Conservation (phyloP, 1,140 invertebrate genomes). For the Orius laevigatus region DNA sequence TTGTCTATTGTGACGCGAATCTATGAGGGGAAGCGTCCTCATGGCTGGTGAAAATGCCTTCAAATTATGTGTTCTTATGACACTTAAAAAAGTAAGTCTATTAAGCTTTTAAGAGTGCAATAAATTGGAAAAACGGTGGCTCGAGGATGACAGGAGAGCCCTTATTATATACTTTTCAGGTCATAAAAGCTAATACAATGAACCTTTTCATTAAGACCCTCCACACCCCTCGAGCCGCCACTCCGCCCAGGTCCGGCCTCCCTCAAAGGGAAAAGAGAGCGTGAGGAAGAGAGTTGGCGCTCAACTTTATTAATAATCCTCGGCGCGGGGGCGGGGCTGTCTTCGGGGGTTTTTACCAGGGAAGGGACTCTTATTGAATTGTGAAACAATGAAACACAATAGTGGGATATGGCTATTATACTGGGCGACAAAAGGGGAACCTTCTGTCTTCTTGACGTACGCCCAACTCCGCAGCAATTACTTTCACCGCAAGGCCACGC, state of each 20-base stretch:
- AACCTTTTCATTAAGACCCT: neutral
- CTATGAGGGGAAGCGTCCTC: too few relatives aligned
- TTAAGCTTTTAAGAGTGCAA: too few relatives aligned
- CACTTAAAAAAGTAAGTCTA: too few relatives aligned
- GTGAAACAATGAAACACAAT: slow-evolving; percentile 7
- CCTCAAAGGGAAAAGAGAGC: too few relatives aligned
- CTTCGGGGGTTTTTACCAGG: slow-evolving; percentile 5
- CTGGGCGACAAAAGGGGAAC: slow-evolving; percentile 1
- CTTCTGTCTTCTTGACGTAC: too few relatives aligned
- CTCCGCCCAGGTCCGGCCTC: neutral
- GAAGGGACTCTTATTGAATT: slow-evolving; percentile 5
- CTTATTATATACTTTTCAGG: slow-evolving; percentile 10
- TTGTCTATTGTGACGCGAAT: too few relatives aligned
- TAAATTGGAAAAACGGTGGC: too few relatives aligned
- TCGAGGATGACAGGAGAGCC: neutral
- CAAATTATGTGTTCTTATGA: too few relatives aligned
- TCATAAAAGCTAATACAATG: slow-evolving; percentile 10
- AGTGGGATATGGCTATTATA: slow-evolving; percentile 7
- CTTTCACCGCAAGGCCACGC: neutral
- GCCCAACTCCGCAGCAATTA: neutral
- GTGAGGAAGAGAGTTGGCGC: neutral
- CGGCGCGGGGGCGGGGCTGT: slow-evolving; percentile 1
- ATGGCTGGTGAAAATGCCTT: too few relatives aligned
- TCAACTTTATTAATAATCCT: slow-evolving; percentile 6
- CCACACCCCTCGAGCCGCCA: neutral